Base-by-base conservation (phyloP, 2,113 vertebrate genomes). In the Notechis scutatus region DNA sequence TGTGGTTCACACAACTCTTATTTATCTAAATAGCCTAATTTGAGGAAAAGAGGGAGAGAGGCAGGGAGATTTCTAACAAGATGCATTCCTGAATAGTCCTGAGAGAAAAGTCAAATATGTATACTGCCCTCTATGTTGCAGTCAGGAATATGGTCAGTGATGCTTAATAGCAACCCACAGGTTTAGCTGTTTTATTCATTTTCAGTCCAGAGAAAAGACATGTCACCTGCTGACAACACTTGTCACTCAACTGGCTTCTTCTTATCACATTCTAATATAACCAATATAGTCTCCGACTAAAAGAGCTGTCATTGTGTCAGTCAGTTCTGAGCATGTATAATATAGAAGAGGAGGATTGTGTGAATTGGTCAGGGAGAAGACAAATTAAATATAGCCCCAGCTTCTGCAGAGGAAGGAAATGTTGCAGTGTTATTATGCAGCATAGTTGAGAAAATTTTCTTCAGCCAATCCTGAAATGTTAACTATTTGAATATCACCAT, bases 361-460 rank as follows among this genome's bases (percentile, higher is more conserved):
- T 94, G 57, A 94, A 90, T 81, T 20, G 34, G 93, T 20, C 61
- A 1, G 74, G 56, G 81, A 85, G 74, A 91, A 74, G 54, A 21
- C n/a, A 94, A 92, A 61, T 92, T 24, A 24, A 88, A 56, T 42
- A 86, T 91, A 69, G 91, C 69, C 34, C 74, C 74, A 39, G 18
- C 74, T 42, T 42, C 74, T 21, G 34, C 74, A 9, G 59, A 34
- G 6, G 42, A 81, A 4, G 24, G 0, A 23, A 47, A 92, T 90
- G 50, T 90, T 87, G 52, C 21, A 50, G 4, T 59, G 9, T 89
- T 56, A 23, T 89, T 26, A 52, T 29, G 55, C 11, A 56, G 20
- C 34, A 24, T 34, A 14, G 18, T n/a, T 26, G 26, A 87, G 45
- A 87, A 50, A 39, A 23, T 11, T 85, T 91, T 52, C 89, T n/a